phyloP scores from a whole-genome alignment of 2,113 vertebrate species.

The Aegotheles bennettii region DNA sequence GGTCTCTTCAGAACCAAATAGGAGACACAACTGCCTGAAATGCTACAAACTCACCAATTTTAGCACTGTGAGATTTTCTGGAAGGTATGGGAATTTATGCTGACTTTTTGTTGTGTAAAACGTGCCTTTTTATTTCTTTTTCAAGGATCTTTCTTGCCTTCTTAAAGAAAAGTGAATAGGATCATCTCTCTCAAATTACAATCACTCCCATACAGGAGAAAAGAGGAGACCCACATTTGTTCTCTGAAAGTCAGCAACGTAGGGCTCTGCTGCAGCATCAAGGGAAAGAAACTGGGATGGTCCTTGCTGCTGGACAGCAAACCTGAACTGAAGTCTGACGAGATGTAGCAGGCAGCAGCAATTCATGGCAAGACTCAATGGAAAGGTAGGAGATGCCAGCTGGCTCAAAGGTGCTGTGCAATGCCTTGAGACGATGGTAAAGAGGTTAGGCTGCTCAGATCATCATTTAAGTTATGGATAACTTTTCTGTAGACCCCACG shows the following conservation, averaged over 20 bases:
- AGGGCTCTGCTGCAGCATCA: not conserved
- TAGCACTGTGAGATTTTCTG: not conserved
- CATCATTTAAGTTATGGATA: not conserved
- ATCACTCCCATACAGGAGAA: not conserved
- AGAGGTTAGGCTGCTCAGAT: not conserved
- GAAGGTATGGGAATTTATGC: not conserved
- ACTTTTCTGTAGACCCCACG: not conserved
- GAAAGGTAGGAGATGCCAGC: not conserved
- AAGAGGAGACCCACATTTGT: not conserved
- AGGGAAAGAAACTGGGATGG: not conserved
- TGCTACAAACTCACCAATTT: not conserved
- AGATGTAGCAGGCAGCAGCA: not conserved
- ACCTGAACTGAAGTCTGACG: not conserved
- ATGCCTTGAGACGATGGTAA: accelerated
- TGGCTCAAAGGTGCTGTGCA: not conserved
- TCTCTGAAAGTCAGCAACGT: not conserved
- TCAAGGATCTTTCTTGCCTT: not conserved
- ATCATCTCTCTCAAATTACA: constrained; percentile 32
- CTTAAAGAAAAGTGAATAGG: constrained; percentile 19
- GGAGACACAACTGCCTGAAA: not conserved
- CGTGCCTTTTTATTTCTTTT: not conserved
- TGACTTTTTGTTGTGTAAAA: not conserved
- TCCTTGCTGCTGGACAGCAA: not conserved
- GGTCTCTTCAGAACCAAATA: not conserved
- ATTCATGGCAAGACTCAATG: not conserved